Base-by-base conservation (phyloP, 2,888 invertebrate species). In the Cheilosia grossa region DNA sequence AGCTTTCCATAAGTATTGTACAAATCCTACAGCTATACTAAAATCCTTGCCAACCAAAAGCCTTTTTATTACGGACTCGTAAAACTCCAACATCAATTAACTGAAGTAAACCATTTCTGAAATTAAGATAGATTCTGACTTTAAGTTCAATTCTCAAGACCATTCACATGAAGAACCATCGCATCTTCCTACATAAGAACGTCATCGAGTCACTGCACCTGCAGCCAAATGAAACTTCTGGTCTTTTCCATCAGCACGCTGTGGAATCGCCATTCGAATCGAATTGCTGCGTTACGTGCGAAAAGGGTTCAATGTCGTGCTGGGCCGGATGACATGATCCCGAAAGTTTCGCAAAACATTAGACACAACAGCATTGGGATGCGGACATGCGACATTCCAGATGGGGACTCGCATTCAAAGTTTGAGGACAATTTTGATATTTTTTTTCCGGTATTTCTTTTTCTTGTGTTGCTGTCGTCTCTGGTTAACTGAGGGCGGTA, bases 221-320 rank as follows among this genome's bases (percentile, higher is more conserved):
- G 9, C n/a, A 37, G 5, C n/a, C 24, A n/a, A 37, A 27, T 21
- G 10, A 58, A 58, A 37, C 49, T 40, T 59, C 21, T 44, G 30
- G 19, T 51, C 21, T 19, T 59, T n/a, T 21, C 9, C 24, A 2
- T 15, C 47, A 51, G 17, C 27, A 21, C 49, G 24, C 51, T 27
- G 21, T 13, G 21, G n/a, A n/a, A n/a, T n/a, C 58, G 69, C 73
- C 70, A 66, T 85, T 70, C 66, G 69, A 79, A 69, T 64, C 37
- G 49, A 80, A 75, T 80, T 42, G 63, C 66, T 58, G 56, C 80
- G 83, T 80, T 51, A 83, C 83, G 80, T 80, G 83, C 74, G 66
- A 75, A 80, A 74, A 70, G 70, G 53, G 19, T 49, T 77, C 59
- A 53, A 63, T 67, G 47, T 72, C 67, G 66, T 61, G 21, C 54